These are phyloP conservation scores for Spea hammondii DNA, from an alignment of 2,797 vertebrate genomes.

Conservation along the genomic window DNA sequence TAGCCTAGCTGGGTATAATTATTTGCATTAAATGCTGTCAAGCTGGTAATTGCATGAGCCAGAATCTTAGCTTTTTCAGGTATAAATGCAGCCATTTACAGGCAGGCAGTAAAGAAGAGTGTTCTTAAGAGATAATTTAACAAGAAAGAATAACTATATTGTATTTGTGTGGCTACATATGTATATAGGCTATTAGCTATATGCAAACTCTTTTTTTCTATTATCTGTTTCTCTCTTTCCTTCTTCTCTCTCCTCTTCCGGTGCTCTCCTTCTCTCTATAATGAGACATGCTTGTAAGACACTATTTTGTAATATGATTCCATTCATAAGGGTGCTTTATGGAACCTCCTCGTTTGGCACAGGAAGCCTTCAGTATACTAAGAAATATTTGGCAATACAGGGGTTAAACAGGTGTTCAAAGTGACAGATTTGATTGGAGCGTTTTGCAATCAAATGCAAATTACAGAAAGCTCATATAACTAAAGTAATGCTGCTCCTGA, in stretches of 20 bases:
- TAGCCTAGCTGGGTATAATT: constrained; percentile 67
- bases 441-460: constrained; percentile 17
- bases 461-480: constrained; percentile 2
- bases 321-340: no score
- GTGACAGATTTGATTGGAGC: neutral
- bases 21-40: constrained; percentile 67
- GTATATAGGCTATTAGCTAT: neutral
- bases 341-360: neutral
- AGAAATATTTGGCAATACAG: neutral
- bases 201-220: no score
- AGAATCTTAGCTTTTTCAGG: constrained; percentile 65
- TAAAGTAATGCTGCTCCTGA: neutral
- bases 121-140: constrained; percentile 19
- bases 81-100: constrained; percentile 65
- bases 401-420: constrained; percentile 52
- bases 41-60: constrained; percentile 67
- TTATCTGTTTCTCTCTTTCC: no score
- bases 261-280: no score
- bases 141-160: constrained; percentile 7
- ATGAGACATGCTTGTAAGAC: no score
- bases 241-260: neutral
- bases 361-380: neutral
- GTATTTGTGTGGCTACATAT: constrained; percentile 5
- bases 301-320: no score
- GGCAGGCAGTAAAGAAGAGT: constrained; percentile 51